These are phyloP conservation scores for Helostoma temminkii DNA, from an alignment of 2,797 vertebrate species.

Conservation along the genomic window DNA sequence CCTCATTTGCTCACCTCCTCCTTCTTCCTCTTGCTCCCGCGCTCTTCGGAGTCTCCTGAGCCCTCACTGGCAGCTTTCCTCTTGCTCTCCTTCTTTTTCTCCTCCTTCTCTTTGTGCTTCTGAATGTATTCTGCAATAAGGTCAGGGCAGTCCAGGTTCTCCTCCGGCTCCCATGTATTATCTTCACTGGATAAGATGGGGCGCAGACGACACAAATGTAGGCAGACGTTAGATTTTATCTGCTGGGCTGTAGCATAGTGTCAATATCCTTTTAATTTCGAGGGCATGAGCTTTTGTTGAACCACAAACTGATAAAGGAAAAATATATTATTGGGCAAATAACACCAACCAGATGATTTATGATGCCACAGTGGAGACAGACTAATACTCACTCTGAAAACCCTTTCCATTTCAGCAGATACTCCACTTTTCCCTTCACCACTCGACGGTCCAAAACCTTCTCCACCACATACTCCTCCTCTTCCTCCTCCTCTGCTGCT, in stretches of 20 bases:
- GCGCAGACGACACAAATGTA: neutral
- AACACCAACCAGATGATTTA: neutral
- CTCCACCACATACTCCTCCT: slow-evolving; percentile 98
- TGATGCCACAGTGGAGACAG: neutral
- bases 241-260: too few relatives aligned
- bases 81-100: slow-evolving; percentile 89
- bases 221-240: neutral
- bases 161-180: slow-evolving; percentile 98
- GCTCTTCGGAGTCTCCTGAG: slow-evolving; percentile 90
- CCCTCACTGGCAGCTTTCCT: slow-evolving; percentile 87
- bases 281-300: neutral
- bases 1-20: slow-evolving; percentile 89
- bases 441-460: slow-evolving; percentile 94
- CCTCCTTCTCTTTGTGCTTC: slow-evolving; percentile 92
- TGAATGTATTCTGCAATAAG: slow-evolving; percentile 96
- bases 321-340: too few relatives aligned
- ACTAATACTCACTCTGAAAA: slow-evolving; percentile 91
- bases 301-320: too few relatives aligned
- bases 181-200: slow-evolving; percentile 87
- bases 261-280: neutral
- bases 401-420: slow-evolving; percentile 97
- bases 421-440: slow-evolving; percentile 94
- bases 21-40: slow-evolving; percentile 94
- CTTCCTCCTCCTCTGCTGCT: slow-evolving; percentile 90
- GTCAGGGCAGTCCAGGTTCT: slow-evolving; percentile 97